These are phyloP conservation scores for Lycophotia porphyrea DNA, from an alignment of 2,888 invertebrate species.

Conservation along the genomic window DNA sequence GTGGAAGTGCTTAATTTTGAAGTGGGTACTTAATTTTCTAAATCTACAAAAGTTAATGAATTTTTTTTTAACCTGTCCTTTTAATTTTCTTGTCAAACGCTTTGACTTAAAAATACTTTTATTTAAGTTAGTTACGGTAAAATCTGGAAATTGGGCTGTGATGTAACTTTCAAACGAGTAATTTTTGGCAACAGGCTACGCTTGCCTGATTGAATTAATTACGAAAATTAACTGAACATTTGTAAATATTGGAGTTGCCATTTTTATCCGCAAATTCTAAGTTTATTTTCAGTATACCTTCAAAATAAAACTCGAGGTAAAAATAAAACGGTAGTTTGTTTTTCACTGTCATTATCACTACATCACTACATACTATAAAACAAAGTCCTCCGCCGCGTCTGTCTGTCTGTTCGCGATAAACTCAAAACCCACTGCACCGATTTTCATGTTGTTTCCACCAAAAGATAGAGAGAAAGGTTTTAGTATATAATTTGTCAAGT, in stretches of 20 bases:
- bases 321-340: neutral
- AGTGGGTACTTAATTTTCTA: neutral
- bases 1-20: slow-evolving; percentile 6
- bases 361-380: too few relatives aligned
- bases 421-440: too few relatives aligned
- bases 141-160: neutral
- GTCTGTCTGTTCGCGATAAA: too few relatives aligned
- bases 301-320: neutral
- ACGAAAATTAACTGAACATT: slow-evolving; percentile 1
- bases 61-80: neutral
- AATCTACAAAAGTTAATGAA: neutral
- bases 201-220: neutral
- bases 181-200: neutral
- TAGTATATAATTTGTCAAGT: too few relatives aligned
- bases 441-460: too few relatives aligned
- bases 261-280: neutral
- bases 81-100: slow-evolving; percentile 21
- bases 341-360: too few relatives aligned
- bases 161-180: neutral
- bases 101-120: slow-evolving; percentile 8
- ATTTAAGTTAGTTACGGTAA: slow-evolving; percentile 7
- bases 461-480: too few relatives aligned
- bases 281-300: neutral
- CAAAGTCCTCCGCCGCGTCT: too few relatives aligned
- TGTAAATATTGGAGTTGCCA: neutral